Evolutionary conservation across 2,797 vertebrate species (phyloP).

Genomic region (Sciurus vulgaris): DNA sequence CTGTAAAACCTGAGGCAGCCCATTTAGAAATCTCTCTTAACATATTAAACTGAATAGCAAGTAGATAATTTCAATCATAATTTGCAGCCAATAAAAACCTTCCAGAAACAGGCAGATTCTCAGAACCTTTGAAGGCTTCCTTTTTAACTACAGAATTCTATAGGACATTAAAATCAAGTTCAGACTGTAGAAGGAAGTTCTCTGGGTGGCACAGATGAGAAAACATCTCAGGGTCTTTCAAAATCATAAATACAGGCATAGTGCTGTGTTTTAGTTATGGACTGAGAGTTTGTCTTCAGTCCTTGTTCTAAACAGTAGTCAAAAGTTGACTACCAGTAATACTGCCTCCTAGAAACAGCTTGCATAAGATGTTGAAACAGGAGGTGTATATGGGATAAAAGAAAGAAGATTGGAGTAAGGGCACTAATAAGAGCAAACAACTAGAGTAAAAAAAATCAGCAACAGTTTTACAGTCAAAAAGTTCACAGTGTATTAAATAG

Average conservation of each 20-base stretch:
- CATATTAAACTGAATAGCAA: slow-evolving; percentile 72
- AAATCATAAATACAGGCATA: slow-evolving; percentile 25
- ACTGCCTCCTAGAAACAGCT: neutral
- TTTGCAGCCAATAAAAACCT: slow-evolving; percentile 61
- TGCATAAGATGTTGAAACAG: slow-evolving; percentile 17
- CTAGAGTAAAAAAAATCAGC: neutral
- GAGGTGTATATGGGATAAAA: neutral
- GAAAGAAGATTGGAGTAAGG: slow-evolving; percentile 24
- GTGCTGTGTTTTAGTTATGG: slow-evolving; percentile 43
- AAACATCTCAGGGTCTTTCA: slow-evolving; percentile 56
- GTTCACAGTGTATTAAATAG: slow-evolving; percentile 1
- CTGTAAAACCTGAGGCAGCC: slow-evolving; percentile 53
- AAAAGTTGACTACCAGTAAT: neutral
- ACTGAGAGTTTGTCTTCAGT: slow-evolving; percentile 34
- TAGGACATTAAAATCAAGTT: slow-evolving; percentile 63
- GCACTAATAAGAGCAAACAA: neutral
- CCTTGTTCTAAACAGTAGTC: slow-evolving; percentile 43
- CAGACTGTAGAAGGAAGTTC: slow-evolving; percentile 53
- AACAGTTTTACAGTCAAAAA: neutral
- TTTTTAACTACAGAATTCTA: slow-evolving; percentile 60
- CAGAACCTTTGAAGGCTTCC: slow-evolving; percentile 69
- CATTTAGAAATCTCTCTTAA: slow-evolving; percentile 77
- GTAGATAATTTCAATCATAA: slow-evolving; percentile 73
- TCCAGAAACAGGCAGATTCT: slow-evolving; percentile 66
- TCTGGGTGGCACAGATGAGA: slow-evolving; percentile 44